Evolutionary conservation across 2,113 vertebrate species (phyloP).

Genomic region (Bos taurus): ARS-UCD2.0 NC_037355.1:6495501-6496000

Average conservation of each 20-base stretch:
- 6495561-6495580: background rate
- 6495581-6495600: too few species aligned
- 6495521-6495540: too few species aligned
- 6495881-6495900: background rate
- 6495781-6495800: background rate
- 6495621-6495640: background rate
- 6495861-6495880: background rate
- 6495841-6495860: background rate
- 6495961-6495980: background rate
- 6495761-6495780: background rate
- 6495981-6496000: background rate
- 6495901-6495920: background rate
- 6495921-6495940: background rate
- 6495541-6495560: background rate
- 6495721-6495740: background rate
- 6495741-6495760: background rate
- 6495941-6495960: background rate
- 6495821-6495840: background rate
- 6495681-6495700: background rate
- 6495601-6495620: background rate
- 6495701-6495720: background rate
- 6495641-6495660: fast-evolving
- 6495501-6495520: background rate
- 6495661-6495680: background rate
- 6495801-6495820: background rate